A percentile compares a stretch with the other conserved stretches of the same genome.
phyloP scores from a whole-genome alignment of 2,113 vertebrate species.

The Craseonycteris thonglongyai region DNA sequence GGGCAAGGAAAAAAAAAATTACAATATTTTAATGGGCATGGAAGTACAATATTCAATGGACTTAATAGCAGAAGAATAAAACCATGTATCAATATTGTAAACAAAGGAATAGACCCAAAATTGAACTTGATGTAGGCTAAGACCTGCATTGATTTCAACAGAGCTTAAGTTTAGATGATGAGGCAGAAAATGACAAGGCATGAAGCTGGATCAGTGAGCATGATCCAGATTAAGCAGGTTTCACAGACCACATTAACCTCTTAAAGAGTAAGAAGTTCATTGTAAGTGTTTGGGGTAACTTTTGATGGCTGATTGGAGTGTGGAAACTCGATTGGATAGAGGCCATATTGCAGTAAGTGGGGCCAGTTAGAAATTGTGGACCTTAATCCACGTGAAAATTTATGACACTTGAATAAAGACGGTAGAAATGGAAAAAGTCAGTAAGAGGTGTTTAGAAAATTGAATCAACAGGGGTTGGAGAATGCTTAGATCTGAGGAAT shows the following conservation, averaged over 20 bases:
- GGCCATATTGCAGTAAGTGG: neutral
- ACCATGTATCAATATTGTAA: neutral
- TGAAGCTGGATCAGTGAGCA: neutral
- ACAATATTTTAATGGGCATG: neutral
- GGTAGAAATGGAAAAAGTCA: neutral
- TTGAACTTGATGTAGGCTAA: neutral
- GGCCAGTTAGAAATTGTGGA: neutral
- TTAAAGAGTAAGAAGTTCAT: neutral
- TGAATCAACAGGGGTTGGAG: neutral
- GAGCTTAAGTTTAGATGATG: neutral
- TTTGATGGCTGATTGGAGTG: neutral
- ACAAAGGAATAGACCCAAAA: neutral
- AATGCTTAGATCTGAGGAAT: neutral
- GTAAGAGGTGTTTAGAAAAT: neutral
- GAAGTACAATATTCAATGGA: neutral
- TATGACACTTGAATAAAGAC: neutral
- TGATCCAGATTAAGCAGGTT: rapidly evolving
- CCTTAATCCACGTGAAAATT: neutral
- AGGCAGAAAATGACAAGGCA: neutral
- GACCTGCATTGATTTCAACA: neutral
- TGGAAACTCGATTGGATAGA: neutral
- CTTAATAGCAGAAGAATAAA: neutral
- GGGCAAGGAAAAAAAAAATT: neutral
- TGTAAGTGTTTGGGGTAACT: neutral
- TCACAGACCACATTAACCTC: neutral